Evolutionary conservation across 1,140 invertebrate genomes (phyloP).

Genomic region (Chelonus insularis): DNA sequence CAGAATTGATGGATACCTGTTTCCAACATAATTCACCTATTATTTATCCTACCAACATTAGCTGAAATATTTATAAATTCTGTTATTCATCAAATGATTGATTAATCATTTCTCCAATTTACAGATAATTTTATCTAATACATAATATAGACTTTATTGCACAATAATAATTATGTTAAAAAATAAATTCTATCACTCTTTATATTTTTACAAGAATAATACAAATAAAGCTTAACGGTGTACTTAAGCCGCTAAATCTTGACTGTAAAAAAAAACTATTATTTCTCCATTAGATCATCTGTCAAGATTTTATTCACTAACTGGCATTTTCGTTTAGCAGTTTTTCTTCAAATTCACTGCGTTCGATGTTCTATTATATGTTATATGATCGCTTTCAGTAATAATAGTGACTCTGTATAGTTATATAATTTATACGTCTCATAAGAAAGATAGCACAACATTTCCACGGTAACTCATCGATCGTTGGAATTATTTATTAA

Average conservation of each 20-base stretch:
- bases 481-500: slow-evolving; percentile 28
- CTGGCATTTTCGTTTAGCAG: slow-evolving; percentile 59
- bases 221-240: not conserved
- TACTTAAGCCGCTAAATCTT: slow-evolving; percentile 46
- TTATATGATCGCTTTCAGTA: slow-evolving; percentile 27
- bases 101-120: too few species aligned
- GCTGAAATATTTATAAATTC: too few species aligned
- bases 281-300: slow-evolving; percentile 58
- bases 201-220: too few species aligned
- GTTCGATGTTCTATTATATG: slow-evolving; percentile 50
- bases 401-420: slow-evolving; percentile 17
- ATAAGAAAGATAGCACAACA: slow-evolving; percentile 6
- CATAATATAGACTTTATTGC: too few species aligned
- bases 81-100: too few species aligned
- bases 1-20: too few species aligned
- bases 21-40: too few species aligned
- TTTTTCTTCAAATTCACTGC: slow-evolving; percentile 57
- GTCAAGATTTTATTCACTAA: slow-evolving; percentile 44
- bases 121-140: too few species aligned
- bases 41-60: too few species aligned
- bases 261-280: slow-evolving; percentile 59
- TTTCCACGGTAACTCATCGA: slow-evolving; percentile 28
- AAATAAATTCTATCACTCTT: too few species aligned
- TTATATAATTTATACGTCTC: slow-evolving; percentile 11
- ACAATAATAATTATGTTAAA: too few species aligned